A percentile compares a stretch with the other conserved stretches of the same genome.
These are phyloP conservation scores for Elegia similella DNA, from an alignment of 2,888 invertebrate species.

Conservation along the genomic window DNA sequence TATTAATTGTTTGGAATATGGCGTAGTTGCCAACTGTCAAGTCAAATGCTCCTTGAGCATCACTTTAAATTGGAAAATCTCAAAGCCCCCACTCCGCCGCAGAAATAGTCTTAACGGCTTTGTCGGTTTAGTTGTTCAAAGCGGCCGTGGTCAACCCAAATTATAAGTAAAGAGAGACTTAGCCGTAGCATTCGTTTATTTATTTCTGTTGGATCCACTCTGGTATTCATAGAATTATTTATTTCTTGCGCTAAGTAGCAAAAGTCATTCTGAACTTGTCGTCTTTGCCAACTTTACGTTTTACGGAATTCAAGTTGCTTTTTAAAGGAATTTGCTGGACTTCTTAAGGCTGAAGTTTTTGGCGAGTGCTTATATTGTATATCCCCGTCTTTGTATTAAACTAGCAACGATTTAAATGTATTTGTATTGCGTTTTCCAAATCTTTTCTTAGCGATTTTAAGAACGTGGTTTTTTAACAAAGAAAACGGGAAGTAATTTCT, in stretches of 20 bases:
- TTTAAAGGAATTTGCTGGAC: conserved; percentile 1
- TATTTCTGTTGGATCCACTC: not conserved
- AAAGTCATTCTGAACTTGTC: not conserved
- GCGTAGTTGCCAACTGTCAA: conserved; percentile 4
- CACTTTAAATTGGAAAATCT: conserved; percentile 7
- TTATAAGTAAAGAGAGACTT: conserved; percentile 1
- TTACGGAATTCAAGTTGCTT: not conserved
- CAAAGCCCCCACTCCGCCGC: conserved; percentile 8
- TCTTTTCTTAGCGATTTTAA: no score
- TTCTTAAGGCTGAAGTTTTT: no score
- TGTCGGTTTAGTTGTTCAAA: conserved; percentile 1
- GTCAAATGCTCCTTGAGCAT: not conserved
- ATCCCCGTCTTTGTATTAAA: no score
- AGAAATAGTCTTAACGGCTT: conserved; percentile 11
- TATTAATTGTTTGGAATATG: not conserved
- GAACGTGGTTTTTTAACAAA: no score
- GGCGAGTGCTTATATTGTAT: no score
- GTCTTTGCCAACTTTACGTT: not conserved
- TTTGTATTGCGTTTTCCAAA: no score
- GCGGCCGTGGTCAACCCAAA: conserved; percentile 3
- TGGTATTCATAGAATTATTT: conserved; percentile 2
- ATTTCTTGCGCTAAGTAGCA: not conserved
- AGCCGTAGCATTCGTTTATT: not conserved
- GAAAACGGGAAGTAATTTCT: no score
- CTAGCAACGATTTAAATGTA: no score